Evolutionary conservation across 2,797 vertebrate genomes (phyloP), one percentile per base, ranked within the genome.

Genomic region (Macrochelys suwanniensis): DNA sequence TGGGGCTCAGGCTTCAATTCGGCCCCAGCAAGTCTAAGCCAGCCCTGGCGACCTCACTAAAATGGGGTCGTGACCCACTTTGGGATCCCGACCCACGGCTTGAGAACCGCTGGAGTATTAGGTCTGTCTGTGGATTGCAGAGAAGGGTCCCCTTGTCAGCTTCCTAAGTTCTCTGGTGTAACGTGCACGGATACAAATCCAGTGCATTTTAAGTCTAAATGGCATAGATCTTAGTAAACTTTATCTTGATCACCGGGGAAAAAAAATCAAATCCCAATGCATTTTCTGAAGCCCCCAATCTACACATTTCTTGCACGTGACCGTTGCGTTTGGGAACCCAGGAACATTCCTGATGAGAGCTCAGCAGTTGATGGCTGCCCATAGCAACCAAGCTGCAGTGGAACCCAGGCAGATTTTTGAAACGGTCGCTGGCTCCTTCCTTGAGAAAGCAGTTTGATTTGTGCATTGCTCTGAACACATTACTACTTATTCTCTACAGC

Each of bases 111-210:
- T 0, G 87, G 88, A 82, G 11, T 76, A 54, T 82, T 85, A 71
- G 88, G 59, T 89, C 54, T 95, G 54, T 6, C 25, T 56, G 42
- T 12, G 56, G 56, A 59, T 28, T 19, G 87, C 84, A 2, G 3
- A 84, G 89, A 74, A 88, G 94, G 80, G 51, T 25, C 89, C 94
- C 89, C 94, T 61, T 91, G 57, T 92, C 94, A 91, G 87, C 93
- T 92, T 94, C 84, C 87, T 94, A 89, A 59, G 54, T 87, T 80
- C 92, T 95, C n/a, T 91, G 90, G 92, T 96, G 50, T 82, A 77
- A 91, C 23, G 21, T 25, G 68, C 68, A 51, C 5, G 4, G 42
- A 82, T 82, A 82, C 19, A 89, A 90, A 94, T 37, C 33, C 45
- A 53, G 59, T 54, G 11, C 37, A 82, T 85, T 82, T 83, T 92